Evolutionary conservation across 1,140 invertebrate genomes (phyloP), one percentile per base, ranked within the genome.

Genomic region (Marisa cornuarietis): DNA sequence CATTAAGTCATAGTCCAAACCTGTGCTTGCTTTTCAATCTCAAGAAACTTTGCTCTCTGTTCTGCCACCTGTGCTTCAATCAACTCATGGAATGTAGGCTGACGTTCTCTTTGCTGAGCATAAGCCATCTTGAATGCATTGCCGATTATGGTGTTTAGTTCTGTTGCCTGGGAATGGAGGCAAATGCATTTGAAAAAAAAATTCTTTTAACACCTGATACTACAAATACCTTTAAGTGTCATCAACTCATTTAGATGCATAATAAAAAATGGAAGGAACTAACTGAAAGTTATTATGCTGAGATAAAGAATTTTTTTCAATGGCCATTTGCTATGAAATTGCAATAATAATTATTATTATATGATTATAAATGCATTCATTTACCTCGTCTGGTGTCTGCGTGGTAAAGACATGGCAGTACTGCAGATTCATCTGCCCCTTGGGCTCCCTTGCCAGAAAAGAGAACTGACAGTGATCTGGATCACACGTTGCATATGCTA

Each of bases 101-200:
- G 88, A 72, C 83, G 84, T 90, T 95, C 95, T 88, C 95, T 93
- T 91, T 96, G 95, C 87, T 95, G 94, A 85, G 95, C 95, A 92
- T 96, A 96, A 85, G 96, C 95, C 94, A 96, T 96, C 90, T 95
- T 95, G 93, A 96, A 96, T 87, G 96, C 95, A 95, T 96, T 95
- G 90, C 96, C 95, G 84, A 96, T 95, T 84, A 96, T 94, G 81
- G 95, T 93, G 92, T 96, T 96, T 87, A 96, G 91, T 92, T 96
- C 95, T 90, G 96, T 95, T 84, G 95, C 95, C 95, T 97, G 93
- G 6, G 93, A 84, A 42, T 11, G 54, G 54, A 58, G 31, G 31
- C 31, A 42, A 42, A 42, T 42, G 31, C 31, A 42, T 42, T 42
- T 4, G 3, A 42, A 42, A 42, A 42, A 42, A 42, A 42, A 42